A percentile compares a stretch with the other conserved stretches of the same genome.
These are phyloP conservation scores for Ameiurus melas DNA, from an alignment of 2,113 vertebrate genomes.

Conservation along the genomic window DNA sequence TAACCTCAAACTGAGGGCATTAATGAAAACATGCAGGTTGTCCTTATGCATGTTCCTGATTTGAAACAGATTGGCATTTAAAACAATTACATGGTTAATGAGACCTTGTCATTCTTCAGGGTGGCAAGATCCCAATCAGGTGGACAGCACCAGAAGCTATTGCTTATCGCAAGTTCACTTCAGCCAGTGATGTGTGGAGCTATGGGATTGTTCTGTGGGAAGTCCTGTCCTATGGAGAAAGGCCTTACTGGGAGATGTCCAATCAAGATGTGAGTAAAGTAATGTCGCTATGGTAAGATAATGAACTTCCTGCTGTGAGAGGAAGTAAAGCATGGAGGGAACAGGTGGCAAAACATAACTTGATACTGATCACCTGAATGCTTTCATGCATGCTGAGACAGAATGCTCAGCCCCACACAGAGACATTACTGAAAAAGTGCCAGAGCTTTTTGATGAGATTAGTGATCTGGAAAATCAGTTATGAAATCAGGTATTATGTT, in stretches of 20 bases:
- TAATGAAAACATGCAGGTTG: neutral
- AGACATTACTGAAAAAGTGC: neutral
- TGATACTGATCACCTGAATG: slow-evolving; percentile 23
- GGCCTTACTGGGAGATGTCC: slow-evolving; percentile 99
- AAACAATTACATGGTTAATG: slow-evolving; percentile 3
- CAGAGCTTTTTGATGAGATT: slow-evolving; percentile 15
- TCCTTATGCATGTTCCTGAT: neutral
- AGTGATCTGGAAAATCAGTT: slow-evolving; percentile 14
- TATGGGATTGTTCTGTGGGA: slow-evolving; percentile 98
- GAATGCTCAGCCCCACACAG: slow-evolving; percentile 7
- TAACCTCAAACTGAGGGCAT: neutral
- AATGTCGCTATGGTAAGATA: slow-evolving; percentile 51
- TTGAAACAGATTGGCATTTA: neutral
- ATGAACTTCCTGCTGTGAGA: slow-evolving; percentile 61
- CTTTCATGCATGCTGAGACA: slow-evolving; percentile 14
- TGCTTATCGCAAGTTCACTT: slow-evolving; percentile 97
- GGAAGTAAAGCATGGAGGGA: slow-evolving; percentile 61
- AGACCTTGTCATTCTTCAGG: slow-evolving; percentile 70
- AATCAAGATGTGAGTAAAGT: slow-evolving; percentile 93
- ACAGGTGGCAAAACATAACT: slow-evolving; percentile 61
- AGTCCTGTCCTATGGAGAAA: slow-evolving; percentile 97
- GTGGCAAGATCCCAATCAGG: slow-evolving; percentile 96
- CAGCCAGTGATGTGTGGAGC: slow-evolving; percentile 95
- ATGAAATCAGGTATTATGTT: neutral
- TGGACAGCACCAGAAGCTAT: slow-evolving; percentile 98